phyloP scores from a whole-genome alignment of 2,113 vertebrate species.

The Chloropsis cyanopogon region DNA sequence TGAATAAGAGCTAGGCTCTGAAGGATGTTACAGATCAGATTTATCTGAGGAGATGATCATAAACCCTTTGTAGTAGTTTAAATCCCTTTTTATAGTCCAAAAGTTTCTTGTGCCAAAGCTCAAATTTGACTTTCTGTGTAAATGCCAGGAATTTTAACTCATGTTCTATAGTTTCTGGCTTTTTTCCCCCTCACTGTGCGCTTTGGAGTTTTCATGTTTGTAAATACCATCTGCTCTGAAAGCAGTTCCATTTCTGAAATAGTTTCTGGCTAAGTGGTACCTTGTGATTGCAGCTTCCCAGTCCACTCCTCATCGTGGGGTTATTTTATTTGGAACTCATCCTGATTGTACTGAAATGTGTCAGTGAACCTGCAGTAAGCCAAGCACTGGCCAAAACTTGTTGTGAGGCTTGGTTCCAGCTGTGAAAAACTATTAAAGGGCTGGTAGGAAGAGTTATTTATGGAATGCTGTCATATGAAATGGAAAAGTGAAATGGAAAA shows the following conservation, averaged over 20 bases:
- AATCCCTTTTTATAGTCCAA: not conserved
- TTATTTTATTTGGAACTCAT: not conserved
- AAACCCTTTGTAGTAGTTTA: not conserved
- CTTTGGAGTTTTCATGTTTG: not conserved
- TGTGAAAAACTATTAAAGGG: not conserved
- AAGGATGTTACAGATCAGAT: not conserved
- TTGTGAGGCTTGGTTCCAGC: not conserved
- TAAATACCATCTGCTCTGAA: constrained; percentile 8
- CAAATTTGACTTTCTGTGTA: not conserved
- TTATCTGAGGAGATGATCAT: not conserved
- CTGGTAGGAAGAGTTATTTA: not conserved
- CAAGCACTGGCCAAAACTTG: not conserved
- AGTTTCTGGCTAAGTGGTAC: not conserved
- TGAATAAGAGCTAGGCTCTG: not conserved
- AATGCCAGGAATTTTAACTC: not conserved
- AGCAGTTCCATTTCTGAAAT: not conserved
- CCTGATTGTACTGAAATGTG: not conserved
- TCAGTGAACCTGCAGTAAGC: not conserved
- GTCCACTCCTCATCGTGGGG: not conserved
- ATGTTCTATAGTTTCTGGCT: not conserved
- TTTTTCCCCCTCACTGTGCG: not conserved
- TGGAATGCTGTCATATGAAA: not conserved
- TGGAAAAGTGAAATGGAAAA: not conserved
- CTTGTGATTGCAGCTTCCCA: not conserved
- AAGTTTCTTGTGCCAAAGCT: not conserved